These are phyloP conservation scores for Lordiphosa clarofinis DNA, from an alignment of 1,140 invertebrate genomes.

Conservation along the genomic window DNA sequence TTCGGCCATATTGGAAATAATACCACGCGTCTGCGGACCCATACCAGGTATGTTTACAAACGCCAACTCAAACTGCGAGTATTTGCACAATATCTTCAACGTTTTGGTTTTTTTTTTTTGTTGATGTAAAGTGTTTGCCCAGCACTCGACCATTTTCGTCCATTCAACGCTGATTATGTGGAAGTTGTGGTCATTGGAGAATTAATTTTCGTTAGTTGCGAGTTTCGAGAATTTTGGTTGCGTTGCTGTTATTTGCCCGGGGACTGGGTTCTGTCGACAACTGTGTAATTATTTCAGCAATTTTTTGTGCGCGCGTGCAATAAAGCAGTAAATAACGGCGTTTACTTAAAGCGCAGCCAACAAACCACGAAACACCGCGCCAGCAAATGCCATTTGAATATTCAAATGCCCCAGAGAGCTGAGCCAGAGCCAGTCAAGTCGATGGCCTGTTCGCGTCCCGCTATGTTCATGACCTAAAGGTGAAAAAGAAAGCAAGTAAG, in stretches of 20 bases:
- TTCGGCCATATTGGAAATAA: conserved; percentile 92
- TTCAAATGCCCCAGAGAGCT: conserved; percentile 70
- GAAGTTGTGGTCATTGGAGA: conserved; percentile 60
- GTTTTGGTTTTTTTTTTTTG: too few species aligned
- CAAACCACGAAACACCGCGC: conserved; percentile 32
- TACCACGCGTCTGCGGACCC: conserved; percentile 91
- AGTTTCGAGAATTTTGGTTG: conserved; percentile 26
- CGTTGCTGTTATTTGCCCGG: conserved; percentile 26
- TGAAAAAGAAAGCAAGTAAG: conserved; percentile 29
- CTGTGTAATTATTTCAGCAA: conserved; percentile 73
- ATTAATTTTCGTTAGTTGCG: conserved; percentile 62
- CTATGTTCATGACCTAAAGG: conserved; percentile 30
- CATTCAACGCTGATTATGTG: conserved; percentile 29
- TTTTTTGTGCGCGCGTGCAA: conserved; percentile 67
- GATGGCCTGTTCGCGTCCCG: conserved; percentile 29
- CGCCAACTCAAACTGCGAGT: conserved; percentile 2
- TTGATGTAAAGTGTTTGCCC: conserved; percentile 38
- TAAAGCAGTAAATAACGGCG: conserved; percentile 72
- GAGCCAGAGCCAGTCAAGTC: conserved; percentile 24
- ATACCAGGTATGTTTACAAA: conserved; percentile 87
- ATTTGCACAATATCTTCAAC: conserved; percentile 31
- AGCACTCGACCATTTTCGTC: conserved; percentile 29
- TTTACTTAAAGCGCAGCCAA: conserved; percentile 69
- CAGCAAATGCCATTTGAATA: conserved; percentile 61
- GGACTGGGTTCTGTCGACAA: conserved; percentile 34